Evolutionary conservation across 2,888 invertebrate genomes (phyloP), one percentile per base, ranked within the genome.

Genomic region (Macaria notata): DNA sequence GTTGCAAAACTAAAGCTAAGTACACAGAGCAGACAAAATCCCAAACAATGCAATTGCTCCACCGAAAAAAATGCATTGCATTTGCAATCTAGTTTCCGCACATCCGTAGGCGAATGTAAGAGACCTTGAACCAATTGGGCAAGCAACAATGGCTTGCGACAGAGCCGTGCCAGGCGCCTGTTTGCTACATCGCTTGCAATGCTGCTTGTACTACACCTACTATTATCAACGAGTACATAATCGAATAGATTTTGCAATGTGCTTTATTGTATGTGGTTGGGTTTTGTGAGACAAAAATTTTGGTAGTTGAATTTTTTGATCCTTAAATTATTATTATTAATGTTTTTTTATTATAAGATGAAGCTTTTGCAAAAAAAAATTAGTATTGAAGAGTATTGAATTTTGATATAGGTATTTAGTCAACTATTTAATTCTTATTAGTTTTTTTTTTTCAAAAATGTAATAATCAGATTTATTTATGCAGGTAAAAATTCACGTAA

Each of bases 91-190:
- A 82, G 83, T 88, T 86, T 87, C 86, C 88, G 86, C 73, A 87
- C 84, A 88, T 89, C 89, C 88, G 87, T 76, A 72, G 86, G 85
- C 88, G 86, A 89, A 84, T 83, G 90, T 83, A 86, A 83, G 81
- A 79, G 88, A 88, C 90, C 90, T 91, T 91, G 91, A 89, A 88
- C 89, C 88, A 90, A 74, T 91, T 91, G 90, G 83, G 89, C 87
- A 89, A 90, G 83, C 79, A 72, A 88, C 88, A 88, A 88, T 89
- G 79, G 85, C 82, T 90, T 90, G 85, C 91, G 84, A 87, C 86
- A 90, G 81, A 75, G 69, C 73, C 70, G 83, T 81, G 84, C 86
- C 84, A 79, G 84, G 80, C 86, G 78, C 81, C 46, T 71, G 76
- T 76, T 89, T 90, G 79, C 90, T 72, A 88, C 84, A 90, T 70